Conservation (phyloP, 2,797 vertebrate genomes). For the Clarias platycephalus region DNA sequence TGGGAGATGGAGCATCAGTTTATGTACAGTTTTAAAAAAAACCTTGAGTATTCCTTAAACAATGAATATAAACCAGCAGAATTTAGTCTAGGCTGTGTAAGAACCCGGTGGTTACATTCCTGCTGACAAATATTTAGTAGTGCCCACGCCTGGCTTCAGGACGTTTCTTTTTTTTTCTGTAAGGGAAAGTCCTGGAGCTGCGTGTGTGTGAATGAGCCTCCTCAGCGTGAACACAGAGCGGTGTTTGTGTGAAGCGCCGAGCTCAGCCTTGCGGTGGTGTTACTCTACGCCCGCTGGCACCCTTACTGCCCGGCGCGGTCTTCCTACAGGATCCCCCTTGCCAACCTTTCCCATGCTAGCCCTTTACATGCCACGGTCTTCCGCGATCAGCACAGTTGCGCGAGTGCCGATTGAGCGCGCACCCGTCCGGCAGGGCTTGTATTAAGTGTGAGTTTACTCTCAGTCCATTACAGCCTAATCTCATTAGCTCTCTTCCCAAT, state of each 20-base stretch:
- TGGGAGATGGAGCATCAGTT: not conserved
- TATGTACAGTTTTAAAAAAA: not conserved
- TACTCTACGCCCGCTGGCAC: conserved; percentile 24
- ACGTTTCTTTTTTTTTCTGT: conserved; percentile 48
- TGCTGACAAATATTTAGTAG: conserved; percentile 38
- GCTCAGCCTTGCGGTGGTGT: not conserved
- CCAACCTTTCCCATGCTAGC: conserved; percentile 15
- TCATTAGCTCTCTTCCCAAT: conserved; percentile 44
- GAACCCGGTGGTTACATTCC: conserved; percentile 14
- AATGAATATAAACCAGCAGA: not conserved
- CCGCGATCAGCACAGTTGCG: not conserved
- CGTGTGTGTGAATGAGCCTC: conserved; percentile 32
- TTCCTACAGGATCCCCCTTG: not conserved
- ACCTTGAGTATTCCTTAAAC: not conserved
- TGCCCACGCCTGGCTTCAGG: conserved; percentile 47
- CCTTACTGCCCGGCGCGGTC: not conserved
- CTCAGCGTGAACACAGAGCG: conserved; percentile 37
- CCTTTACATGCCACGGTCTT: not conserved
- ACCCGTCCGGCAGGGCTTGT: conserved; percentile 30
- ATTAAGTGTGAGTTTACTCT: conserved; percentile 54
- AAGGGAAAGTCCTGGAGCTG: conserved; percentile 42
- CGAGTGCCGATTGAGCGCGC: not conserved
- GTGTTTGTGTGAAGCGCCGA: conserved; percentile 31
- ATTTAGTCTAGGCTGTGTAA: conserved; percentile 1
- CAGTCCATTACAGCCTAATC: conserved; percentile 58